Conservation (phyloP, 2,888 invertebrate genomes). For the Meganola albula region DNA sequence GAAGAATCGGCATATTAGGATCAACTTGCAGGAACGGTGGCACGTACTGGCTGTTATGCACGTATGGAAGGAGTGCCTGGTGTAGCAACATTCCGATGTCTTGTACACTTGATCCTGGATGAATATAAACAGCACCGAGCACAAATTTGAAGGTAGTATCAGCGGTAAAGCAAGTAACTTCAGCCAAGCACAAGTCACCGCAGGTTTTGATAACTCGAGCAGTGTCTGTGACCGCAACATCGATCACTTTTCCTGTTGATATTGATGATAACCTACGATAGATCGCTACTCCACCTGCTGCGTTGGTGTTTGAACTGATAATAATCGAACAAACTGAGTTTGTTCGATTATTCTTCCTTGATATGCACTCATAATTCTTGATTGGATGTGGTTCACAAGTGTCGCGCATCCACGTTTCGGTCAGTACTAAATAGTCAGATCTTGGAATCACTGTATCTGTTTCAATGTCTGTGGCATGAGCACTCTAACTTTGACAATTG, state of each 20-base stretch:
- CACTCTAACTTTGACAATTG: too few relatives aligned
- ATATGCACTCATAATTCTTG: conserved; percentile 20
- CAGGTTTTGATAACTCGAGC: background rate
- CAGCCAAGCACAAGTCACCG: conserved; percentile 25
- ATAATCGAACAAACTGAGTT: too few relatives aligned
- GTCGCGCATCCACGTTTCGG: too few relatives aligned
- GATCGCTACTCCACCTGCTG: conserved; percentile 28
- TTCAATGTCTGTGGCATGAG: too few relatives aligned
- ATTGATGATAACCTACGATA: conserved; percentile 13
- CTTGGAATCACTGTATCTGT: too few relatives aligned
- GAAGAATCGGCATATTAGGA: conserved; percentile 23
- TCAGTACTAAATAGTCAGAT: too few relatives aligned
- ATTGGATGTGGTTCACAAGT: conserved; percentile 20
- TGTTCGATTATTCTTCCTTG: conserved; percentile 24
- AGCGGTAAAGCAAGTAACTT: conserved; percentile 27
- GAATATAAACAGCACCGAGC: conserved; percentile 24
- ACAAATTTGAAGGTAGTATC: conserved; percentile 21
- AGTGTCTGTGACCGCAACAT: background rate
- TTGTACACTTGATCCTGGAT: conserved; percentile 10
- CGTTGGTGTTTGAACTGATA: conserved; percentile 23
- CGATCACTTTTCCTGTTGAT: background rate
- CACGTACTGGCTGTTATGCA: too few relatives aligned
- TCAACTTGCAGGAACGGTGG: background rate
- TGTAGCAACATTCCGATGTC: background rate
- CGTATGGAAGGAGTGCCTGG: background rate